Conservation (phyloP, 2,797 vertebrate genomes). For the Buphagus erythrorhynchus region DNA sequence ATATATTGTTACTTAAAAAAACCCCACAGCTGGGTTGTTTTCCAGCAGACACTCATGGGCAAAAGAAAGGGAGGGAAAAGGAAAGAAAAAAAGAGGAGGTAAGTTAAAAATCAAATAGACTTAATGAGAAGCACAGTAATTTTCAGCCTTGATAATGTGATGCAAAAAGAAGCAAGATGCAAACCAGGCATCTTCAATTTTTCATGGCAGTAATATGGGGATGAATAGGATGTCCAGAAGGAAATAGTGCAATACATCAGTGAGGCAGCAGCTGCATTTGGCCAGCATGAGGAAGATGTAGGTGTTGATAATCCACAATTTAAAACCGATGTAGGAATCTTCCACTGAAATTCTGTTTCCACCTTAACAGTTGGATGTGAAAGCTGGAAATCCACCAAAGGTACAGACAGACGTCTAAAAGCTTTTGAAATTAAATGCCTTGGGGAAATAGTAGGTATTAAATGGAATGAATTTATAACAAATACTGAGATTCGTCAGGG, state of each 20-base stretch:
- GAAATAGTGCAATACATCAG: background rate
- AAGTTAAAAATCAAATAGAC: background rate
- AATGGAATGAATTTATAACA: slow-evolving; percentile 62
- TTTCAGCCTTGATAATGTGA: background rate
- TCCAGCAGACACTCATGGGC: background rate
- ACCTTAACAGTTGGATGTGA: slow-evolving; percentile 49
- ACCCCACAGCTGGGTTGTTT: background rate
- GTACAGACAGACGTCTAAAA: slow-evolving; percentile 35
- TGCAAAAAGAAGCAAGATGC: background rate
- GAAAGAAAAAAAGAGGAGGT: background rate
- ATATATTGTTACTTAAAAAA: background rate
- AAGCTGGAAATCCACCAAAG: slow-evolving; percentile 57
- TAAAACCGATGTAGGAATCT: background rate
- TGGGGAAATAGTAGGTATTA: slow-evolving; percentile 34
- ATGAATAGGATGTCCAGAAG: background rate
- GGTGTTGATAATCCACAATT: background rate
- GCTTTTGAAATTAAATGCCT: slow-evolving; percentile 65
- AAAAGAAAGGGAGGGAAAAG: background rate
- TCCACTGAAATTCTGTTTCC: slow-evolving; percentile 29
- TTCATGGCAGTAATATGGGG: background rate
- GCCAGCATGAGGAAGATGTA: background rate
- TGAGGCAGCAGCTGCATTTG: background rate
- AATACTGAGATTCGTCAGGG: slow-evolving; percentile 21
- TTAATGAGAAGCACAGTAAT: background rate
- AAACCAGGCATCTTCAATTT: background rate